A percentile compares a stretch with the other conserved stretches of the same genome.
Evolutionary conservation across 2,888 invertebrate species (phyloP).

Genomic region (Orchesellides sinensis): DNA sequence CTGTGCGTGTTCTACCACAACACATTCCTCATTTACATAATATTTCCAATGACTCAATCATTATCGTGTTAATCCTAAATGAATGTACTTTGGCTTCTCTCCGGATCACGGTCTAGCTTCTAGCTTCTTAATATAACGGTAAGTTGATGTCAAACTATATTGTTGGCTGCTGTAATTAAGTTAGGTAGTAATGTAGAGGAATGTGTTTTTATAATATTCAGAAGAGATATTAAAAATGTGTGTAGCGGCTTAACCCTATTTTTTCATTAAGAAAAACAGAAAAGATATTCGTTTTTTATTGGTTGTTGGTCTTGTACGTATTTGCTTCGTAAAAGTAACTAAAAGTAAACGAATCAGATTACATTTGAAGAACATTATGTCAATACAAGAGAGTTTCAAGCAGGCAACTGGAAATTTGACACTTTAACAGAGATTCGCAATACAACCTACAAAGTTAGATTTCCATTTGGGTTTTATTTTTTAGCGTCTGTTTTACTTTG

Average conservation of each 20-base stretch:
- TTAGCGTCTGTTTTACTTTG: no score
- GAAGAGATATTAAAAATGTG: background rate
- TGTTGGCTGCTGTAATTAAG: background rate
- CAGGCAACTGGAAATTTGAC: background rate
- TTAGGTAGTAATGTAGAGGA: background rate
- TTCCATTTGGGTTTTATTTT: no score
- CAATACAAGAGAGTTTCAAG: background rate
- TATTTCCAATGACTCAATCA: background rate
- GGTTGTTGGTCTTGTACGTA: background rate
- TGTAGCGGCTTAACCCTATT: background rate
- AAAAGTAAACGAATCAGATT: background rate
- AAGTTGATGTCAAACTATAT: background rate
- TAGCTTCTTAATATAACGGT: no score
- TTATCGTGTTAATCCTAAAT: no score
- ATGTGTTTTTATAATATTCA: no score
- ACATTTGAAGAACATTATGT: no score
- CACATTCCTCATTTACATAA: background rate
- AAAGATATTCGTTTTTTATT: no score
- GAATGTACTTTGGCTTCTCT: no score
- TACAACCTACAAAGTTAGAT: no score
- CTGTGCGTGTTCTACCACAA: background rate
- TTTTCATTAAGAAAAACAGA: no score
- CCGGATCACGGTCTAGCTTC: no score
- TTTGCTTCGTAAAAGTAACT: background rate
- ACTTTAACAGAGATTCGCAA: background rate